Evolutionary conservation across 2,113 vertebrate genomes (phyloP).

Genomic region (Diphyllodes magnificus): DNA sequence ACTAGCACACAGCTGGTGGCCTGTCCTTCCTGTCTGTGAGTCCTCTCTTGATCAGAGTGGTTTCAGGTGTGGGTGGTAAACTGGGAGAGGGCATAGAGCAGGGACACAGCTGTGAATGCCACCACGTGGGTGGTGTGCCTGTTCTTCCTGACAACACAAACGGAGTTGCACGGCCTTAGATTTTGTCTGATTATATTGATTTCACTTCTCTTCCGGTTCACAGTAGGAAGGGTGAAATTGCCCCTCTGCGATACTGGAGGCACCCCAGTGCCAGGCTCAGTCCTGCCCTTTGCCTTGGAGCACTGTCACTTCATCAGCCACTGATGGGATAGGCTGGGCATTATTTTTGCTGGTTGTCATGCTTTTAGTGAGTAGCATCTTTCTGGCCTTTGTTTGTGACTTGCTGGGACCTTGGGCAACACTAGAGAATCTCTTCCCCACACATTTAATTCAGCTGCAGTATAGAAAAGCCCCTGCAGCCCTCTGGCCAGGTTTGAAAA

Average conservation of each 20-base stretch:
- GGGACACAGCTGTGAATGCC: neutral
- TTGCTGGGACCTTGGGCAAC: neutral
- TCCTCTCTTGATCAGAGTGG: neutral
- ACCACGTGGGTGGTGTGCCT: rapidly evolving
- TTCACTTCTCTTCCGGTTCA: neutral
- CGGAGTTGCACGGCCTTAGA: neutral
- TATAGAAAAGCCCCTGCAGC: neutral
- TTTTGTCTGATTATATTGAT: neutral
- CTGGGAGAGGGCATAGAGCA: neutral
- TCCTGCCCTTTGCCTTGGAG: neutral
- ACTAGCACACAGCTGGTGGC: rapidly evolving
- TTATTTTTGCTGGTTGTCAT: neutral
- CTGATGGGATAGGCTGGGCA: neutral
- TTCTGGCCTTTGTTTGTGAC: neutral
- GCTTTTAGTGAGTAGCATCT: neutral
- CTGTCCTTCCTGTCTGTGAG: neutral
- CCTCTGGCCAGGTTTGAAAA: neutral
- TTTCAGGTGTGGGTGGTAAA: neutral
- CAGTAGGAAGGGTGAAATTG: neutral
- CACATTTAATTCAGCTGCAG: neutral
- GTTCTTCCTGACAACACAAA: neutral
- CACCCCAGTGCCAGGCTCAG: neutral
- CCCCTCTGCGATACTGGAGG: neutral
- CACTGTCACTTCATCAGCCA: neutral
- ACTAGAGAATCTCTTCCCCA: neutral